Evolutionary conservation across 92 coral and sea anemone genomes (phyloP).

Genomic region (Porites evermanni): DNA sequence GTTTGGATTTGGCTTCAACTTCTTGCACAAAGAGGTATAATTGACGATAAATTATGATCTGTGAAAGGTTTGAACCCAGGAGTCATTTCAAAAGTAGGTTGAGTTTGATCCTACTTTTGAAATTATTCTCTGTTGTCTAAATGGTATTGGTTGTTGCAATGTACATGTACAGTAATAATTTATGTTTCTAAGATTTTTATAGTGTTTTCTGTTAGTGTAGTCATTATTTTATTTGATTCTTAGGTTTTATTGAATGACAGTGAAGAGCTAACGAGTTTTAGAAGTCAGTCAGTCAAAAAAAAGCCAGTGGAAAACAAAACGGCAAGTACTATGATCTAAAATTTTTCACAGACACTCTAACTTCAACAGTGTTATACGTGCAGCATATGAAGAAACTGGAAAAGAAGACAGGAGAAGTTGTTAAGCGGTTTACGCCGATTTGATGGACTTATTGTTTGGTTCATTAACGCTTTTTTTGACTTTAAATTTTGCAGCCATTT

Average conservation of each 20-base stretch:
- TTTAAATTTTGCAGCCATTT: too few species aligned
- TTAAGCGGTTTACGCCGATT: too few species aligned
- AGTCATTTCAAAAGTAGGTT: too few species aligned
- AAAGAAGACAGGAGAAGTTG: too few species aligned
- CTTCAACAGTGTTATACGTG: too few species aligned
- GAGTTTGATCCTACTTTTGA: too few species aligned
- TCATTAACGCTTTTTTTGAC: too few species aligned
- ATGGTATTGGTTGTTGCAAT: too few species aligned
- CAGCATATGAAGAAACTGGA: too few species aligned
- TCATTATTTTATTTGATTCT: background rate
- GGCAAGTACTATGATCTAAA: constrained; percentile 49
- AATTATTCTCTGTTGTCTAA: background rate
- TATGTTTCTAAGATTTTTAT: background rate
- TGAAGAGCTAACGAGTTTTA: constrained; percentile 76
- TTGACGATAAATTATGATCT: background rate
- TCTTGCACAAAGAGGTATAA: constrained; percentile 85
- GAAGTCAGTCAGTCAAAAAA: constrained; percentile 85
- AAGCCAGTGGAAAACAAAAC: constrained; percentile 72
- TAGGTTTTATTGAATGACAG: constrained; percentile 80
- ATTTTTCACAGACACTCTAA: too few species aligned
- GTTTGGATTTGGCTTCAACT: constrained; percentile 86
- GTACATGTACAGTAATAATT: background rate
- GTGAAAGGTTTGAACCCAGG: background rate
- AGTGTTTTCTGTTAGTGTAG: background rate
- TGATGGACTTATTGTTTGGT: too few species aligned